These are phyloP conservation scores for Actenoides hombroni DNA, from an alignment of 2,113 vertebrate species.

Conservation along the genomic window DNA sequence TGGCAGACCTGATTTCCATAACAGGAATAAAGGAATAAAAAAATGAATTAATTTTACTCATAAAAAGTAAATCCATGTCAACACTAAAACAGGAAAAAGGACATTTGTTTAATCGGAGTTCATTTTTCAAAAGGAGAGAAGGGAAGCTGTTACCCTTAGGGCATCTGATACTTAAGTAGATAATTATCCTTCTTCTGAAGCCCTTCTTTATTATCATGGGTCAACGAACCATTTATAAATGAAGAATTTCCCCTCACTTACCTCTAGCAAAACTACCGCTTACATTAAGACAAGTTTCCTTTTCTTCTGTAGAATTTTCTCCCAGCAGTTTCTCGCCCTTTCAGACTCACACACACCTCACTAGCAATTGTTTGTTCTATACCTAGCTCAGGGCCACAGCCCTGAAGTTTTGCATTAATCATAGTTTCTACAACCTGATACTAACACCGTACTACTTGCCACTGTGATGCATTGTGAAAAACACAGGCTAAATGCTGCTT, in stretches of 20 bases:
- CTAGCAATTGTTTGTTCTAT: constrained; percentile 17
- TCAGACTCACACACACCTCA: rapidly evolving
- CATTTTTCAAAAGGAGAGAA: constrained; percentile 73
- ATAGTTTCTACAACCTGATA: not conserved
- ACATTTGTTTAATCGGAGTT: constrained; percentile 69
- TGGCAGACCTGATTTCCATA: constrained; percentile 52
- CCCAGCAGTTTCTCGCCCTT: not conserved
- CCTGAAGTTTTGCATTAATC: not conserved
- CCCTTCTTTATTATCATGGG: constrained; percentile 76
- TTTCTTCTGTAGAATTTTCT: not conserved
- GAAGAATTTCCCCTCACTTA: constrained; percentile 76
- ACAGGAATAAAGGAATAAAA: constrained; percentile 5
- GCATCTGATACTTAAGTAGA: constrained; percentile 76
- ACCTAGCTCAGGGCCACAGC: not conserved
- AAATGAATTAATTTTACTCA: constrained; percentile 70
- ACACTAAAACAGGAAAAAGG: constrained; percentile 65
- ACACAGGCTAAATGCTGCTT: not conserved
- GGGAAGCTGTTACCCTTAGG: constrained; percentile 67
- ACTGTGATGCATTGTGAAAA: not conserved
- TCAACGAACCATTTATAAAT: constrained; percentile 76
- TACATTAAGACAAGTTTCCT: constrained; percentile 33
- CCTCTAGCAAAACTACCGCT: constrained; percentile 64
- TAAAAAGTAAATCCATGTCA: constrained; percentile 70
- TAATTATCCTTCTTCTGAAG: constrained; percentile 76
- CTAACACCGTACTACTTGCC: not conserved